Evolutionary conservation across 2,888 invertebrate species (phyloP).

Genomic region (Oxyscelio sp.): DNA sequence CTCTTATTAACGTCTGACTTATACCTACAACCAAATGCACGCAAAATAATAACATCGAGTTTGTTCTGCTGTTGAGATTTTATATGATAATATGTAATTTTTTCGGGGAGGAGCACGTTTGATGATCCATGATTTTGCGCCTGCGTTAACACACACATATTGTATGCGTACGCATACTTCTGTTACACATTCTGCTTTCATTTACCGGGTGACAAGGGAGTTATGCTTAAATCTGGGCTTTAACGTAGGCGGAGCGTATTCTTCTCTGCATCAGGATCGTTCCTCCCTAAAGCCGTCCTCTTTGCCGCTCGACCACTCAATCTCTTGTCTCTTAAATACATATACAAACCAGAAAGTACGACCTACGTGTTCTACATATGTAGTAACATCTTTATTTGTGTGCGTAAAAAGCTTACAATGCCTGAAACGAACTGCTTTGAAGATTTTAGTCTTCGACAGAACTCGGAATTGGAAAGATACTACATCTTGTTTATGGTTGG

Average conservation of each 20-base stretch:
- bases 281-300: conserved; percentile 65
- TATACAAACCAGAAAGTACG: conserved; percentile 68
- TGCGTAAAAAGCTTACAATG: conserved; percentile 65
- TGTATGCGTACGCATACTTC: conserved; percentile 56
- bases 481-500: conserved; percentile 47
- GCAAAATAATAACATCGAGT: too few relatives aligned
- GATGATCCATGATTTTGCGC: conserved; percentile 62
- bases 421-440: conserved; percentile 53
- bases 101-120: conserved; percentile 47
- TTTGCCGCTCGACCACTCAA: conserved; percentile 60
- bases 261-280: conserved; percentile 48
- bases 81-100: conserved; percentile 38
- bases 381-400: conserved; percentile 66
- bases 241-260: conserved; percentile 64
- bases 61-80: conserved; percentile 45
- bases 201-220: conserved; percentile 59
- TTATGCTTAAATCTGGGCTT: conserved; percentile 63
- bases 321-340: conserved; percentile 70
- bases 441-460: conserved; percentile 63
- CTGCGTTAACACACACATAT: conserved; percentile 49
- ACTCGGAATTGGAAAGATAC: conserved; percentile 57
- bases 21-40: too few relatives aligned
- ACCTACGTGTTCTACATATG: conserved; percentile 65
- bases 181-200: conserved; percentile 50
- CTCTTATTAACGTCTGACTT: too few relatives aligned